Percentiles rank a stretch among this genome's conserved stretches.
Conservation (phyloP, 1,140 invertebrate species). For the Drosophila athabasca region DNA sequence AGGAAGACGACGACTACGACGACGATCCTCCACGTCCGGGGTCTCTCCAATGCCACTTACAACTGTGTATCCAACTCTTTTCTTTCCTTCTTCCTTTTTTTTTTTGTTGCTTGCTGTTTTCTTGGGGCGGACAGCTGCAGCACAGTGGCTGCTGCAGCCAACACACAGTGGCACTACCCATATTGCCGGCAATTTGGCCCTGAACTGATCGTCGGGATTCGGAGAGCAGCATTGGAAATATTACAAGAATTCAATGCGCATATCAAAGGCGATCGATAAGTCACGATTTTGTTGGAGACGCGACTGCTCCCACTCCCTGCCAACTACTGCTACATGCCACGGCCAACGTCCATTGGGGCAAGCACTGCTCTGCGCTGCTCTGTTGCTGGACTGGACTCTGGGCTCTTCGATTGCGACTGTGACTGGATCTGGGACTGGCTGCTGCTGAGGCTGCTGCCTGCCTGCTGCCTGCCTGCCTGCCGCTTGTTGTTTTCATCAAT, state of each 20-base stretch:
- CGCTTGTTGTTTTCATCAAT: slow-evolving; percentile 65
- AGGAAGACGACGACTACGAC: slow-evolving; percentile 1
- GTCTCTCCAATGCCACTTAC: slow-evolving; percentile 21
- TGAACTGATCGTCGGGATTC: slow-evolving; percentile 46
- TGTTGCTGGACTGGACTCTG: no score
- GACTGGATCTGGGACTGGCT: slow-evolving; percentile 7
- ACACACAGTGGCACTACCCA: slow-evolving; percentile 55
- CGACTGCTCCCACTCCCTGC: slow-evolving; percentile 20
- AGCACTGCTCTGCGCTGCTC: no score
- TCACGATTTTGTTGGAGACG: slow-evolving; percentile 63
- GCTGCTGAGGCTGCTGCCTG: neutral
- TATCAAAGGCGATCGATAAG: slow-evolving; percentile 80
- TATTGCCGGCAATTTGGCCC: slow-evolving; percentile 67
- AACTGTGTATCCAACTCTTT: slow-evolving; percentile 19
- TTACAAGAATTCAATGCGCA: slow-evolving; percentile 79
- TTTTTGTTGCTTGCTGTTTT: slow-evolving; percentile 26
- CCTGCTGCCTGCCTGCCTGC: slow-evolving; percentile 1
- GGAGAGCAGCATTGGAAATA: slow-evolving; percentile 54
- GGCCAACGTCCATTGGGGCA: no score
- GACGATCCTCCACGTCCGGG: slow-evolving; percentile 6
- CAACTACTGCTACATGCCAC: no score
- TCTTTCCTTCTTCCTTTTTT: slow-evolving; percentile 9
- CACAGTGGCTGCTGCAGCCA: slow-evolving; percentile 59
- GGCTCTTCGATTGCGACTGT: neutral
- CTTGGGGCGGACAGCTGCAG: slow-evolving; percentile 57